phyloP scores from a whole-genome alignment of 2,888 invertebrate genomes.

The Metellina segmentata region DNA sequence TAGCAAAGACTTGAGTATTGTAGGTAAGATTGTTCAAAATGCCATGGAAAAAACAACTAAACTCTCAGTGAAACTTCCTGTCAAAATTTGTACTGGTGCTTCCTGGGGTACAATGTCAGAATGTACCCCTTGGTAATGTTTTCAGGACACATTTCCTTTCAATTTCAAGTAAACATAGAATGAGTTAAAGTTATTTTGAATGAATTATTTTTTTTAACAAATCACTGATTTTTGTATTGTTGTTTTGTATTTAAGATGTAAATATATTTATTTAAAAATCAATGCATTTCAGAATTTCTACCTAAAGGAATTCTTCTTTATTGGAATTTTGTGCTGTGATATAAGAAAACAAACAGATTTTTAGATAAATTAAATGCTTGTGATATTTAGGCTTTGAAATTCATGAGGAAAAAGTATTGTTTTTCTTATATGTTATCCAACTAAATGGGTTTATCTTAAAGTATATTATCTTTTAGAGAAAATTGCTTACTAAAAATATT shows the following conservation, averaged over 20 bases:
- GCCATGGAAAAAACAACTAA: conserved; percentile 90
- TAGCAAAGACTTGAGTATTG: conserved; percentile 83
- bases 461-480: no score
- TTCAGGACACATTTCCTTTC: conserved; percentile 4
- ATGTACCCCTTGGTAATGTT: background rate
- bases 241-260: background rate
- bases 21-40: conserved; percentile 86
- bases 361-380: no score
- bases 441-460: no score
- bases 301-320: no score
- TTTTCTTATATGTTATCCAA: no score
- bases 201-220: background rate
- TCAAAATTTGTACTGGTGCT: conserved; percentile 90
- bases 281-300: background rate
- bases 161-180: background rate
- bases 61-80: conserved; percentile 90
- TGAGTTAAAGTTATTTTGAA: background rate
- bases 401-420: no score
- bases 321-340: no score
- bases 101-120: conserved; percentile 87
- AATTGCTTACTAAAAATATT: no score
- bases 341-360: no score
- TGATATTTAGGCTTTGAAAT: no score
- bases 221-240: background rate
- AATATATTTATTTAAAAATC: background rate